phyloP scores from a whole-genome alignment of 2,113 vertebrate species.

The Ahaetulla prasina region DNA sequence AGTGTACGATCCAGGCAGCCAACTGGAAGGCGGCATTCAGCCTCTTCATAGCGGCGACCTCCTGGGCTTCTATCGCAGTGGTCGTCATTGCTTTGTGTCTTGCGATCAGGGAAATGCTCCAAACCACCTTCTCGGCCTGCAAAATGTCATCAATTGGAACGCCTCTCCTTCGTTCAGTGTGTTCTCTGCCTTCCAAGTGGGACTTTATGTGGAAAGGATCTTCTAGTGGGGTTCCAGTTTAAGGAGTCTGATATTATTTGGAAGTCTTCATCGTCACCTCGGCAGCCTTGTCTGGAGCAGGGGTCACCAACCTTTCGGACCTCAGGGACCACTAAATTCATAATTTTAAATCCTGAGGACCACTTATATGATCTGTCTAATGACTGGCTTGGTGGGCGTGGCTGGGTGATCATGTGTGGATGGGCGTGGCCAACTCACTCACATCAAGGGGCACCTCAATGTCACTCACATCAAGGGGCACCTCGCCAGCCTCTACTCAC shows the following conservation, averaged over 20 bases:
- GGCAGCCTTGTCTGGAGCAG: not conserved
- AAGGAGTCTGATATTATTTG: not conserved
- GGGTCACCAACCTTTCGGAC: too few relatives aligned
- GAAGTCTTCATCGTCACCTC: not conserved
- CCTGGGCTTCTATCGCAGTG: not conserved
- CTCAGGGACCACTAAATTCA: too few relatives aligned
- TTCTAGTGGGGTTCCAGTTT: not conserved
- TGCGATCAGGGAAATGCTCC: not conserved
- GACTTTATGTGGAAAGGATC: not conserved
- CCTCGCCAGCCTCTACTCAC: too few relatives aligned
- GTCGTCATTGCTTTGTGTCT: not conserved
- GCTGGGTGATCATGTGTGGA: too few relatives aligned
- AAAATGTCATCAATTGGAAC: not conserved
- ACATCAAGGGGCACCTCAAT: too few relatives aligned
- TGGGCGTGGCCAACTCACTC: too few relatives aligned
- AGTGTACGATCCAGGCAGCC: constrained; percentile 3
- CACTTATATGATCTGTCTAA: too few relatives aligned
- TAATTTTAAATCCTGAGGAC: too few relatives aligned
- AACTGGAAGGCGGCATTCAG: not conserved
- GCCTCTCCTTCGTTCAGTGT: not conserved
- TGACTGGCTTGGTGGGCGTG: too few relatives aligned
- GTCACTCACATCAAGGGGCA: too few relatives aligned
- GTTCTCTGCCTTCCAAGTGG: fast-evolving
- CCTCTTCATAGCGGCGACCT: not conserved
- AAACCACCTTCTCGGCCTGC: fast-evolving